These are phyloP conservation scores for Pelobates cultripes DNA, from an alignment of 2,797 vertebrate species.

Conservation along the genomic window DNA sequence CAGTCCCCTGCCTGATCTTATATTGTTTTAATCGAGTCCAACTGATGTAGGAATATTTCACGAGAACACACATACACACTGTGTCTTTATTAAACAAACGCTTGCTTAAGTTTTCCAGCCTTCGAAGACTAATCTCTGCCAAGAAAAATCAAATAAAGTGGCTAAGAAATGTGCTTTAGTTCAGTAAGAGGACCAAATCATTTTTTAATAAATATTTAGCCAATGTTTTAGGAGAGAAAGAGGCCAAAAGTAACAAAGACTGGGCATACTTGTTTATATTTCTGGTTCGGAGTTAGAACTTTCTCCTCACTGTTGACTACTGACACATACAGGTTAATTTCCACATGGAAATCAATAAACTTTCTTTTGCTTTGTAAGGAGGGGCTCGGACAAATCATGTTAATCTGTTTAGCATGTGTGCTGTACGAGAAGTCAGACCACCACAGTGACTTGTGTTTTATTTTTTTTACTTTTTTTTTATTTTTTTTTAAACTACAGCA, in stretches of 20 bases:
- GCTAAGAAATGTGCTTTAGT: slow-evolving; percentile 59
- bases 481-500: slow-evolving; percentile 65
- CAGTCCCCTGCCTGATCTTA: neutral
- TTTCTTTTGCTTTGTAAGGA: slow-evolving; percentile 78
- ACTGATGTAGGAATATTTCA: slow-evolving; percentile 11
- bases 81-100: slow-evolving; percentile 36
- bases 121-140: slow-evolving; percentile 39
- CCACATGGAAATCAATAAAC: slow-evolving; percentile 81
- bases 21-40: slow-evolving; percentile 6
- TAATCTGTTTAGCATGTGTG: slow-evolving; percentile 91
- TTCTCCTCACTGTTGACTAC: slow-evolving; percentile 76
- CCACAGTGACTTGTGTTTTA: slow-evolving; percentile 58
- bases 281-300: slow-evolving; percentile 72
- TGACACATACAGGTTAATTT: slow-evolving; percentile 80
- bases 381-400: slow-evolving; percentile 81
- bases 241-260: slow-evolving; percentile 74
- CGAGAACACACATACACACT: slow-evolving; percentile 8
- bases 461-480: neutral
- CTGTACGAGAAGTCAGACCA: slow-evolving; percentile 78
- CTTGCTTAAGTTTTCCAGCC: slow-evolving; percentile 44
- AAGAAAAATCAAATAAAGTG: slow-evolving; percentile 54
- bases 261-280: slow-evolving; percentile 77
- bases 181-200: slow-evolving; percentile 57
- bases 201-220: slow-evolving; percentile 72
- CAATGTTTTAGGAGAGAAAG: slow-evolving; percentile 56